Percentiles rank a stretch among this genome's conserved stretches.
Conservation (phyloP, 2,888 invertebrate species). For the Quadriops clusia region DNA sequence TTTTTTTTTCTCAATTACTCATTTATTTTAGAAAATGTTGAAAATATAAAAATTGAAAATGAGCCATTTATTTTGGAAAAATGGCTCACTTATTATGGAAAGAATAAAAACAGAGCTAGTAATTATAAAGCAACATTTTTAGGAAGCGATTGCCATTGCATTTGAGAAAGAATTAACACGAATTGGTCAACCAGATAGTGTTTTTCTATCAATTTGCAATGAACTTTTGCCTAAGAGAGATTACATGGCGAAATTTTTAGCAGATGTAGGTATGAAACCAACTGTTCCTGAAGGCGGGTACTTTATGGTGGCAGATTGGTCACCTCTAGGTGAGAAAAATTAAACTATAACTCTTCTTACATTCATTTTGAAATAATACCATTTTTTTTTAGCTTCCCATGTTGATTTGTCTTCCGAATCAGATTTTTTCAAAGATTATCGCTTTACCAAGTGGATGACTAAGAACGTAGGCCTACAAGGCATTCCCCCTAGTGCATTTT, state of each 20-base stretch:
- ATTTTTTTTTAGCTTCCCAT: conserved; percentile 46
- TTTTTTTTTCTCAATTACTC: conserved; percentile 1
- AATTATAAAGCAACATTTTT: too few relatives aligned
- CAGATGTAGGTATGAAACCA: conserved; percentile 76
- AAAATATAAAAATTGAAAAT: too few relatives aligned
- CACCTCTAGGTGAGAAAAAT: conserved; percentile 47
- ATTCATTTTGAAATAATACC: conserved; percentile 3
- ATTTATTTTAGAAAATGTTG: too few relatives aligned
- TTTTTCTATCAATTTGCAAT: conserved; percentile 62
- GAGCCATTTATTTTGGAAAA: too few relatives aligned
- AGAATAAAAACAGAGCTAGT: too few relatives aligned
- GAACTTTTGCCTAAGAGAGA: conserved; percentile 72
- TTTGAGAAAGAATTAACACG: conserved; percentile 75
- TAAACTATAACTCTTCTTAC: background rate
- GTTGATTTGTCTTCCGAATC: conserved; percentile 56
- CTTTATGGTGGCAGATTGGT: conserved; percentile 93
- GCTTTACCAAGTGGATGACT: conserved; percentile 92
- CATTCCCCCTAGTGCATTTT: conserved; percentile 93
- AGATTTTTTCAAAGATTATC: conserved; percentile 73
- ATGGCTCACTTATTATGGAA: too few relatives aligned
- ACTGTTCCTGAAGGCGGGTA: conserved; percentile 94
- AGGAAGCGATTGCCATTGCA: conserved; percentile 85
- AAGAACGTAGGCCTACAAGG: conserved; percentile 85
- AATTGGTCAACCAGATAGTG: conserved; percentile 64
- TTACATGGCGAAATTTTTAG: conserved; percentile 60